A percentile compares a stretch with the other conserved stretches of the same genome.
These are phyloP conservation scores for Sinodicranocentrus sp. DNA, from an alignment of 2,888 invertebrate genomes.

Conservation along the genomic window DNA sequence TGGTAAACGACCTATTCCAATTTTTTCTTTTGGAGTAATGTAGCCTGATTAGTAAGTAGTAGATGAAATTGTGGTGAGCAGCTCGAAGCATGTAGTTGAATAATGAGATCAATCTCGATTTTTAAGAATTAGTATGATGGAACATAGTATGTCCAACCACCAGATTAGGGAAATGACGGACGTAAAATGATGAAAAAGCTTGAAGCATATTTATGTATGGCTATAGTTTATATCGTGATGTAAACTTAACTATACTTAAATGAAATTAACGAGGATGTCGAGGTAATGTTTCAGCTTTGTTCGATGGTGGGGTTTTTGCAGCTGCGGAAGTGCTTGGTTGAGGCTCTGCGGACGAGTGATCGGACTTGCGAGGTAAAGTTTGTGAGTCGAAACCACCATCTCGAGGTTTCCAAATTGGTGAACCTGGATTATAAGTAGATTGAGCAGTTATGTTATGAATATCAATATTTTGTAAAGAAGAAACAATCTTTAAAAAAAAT, in stretches of 20 bases:
- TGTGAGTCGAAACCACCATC: slow-evolving; percentile 84
- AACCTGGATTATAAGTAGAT: slow-evolving; percentile 83
- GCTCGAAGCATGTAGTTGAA: too few species aligned
- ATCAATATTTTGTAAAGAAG: too few species aligned
- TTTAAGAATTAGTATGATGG: too few species aligned
- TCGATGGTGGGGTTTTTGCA: slow-evolving; percentile 56
- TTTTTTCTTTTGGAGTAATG: too few species aligned
- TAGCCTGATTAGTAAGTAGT: too few species aligned
- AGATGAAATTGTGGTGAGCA: too few species aligned
- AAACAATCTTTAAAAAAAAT: too few species aligned
- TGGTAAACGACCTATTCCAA: too few species aligned
- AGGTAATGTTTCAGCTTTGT: slow-evolving; percentile 70
- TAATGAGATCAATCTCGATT: background rate
- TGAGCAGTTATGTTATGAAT: background rate
- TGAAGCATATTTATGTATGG: background rate
- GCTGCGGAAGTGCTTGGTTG: slow-evolving; percentile 70
- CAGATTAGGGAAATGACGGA: slow-evolving; percentile 12
- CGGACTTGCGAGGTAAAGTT: slow-evolving; percentile 80
- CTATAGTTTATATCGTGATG: background rate
- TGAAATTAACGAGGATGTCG: slow-evolving; percentile 56
- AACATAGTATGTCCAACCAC: slow-evolving; percentile 41
- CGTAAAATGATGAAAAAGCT: slow-evolving; percentile 39
- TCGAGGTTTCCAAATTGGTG: slow-evolving; percentile 99
- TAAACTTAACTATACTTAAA: background rate
- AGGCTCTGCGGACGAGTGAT: slow-evolving; percentile 64